Evolutionary conservation across 2,888 invertebrate species (phyloP).

Genomic region (Phasia obesa): DNA sequence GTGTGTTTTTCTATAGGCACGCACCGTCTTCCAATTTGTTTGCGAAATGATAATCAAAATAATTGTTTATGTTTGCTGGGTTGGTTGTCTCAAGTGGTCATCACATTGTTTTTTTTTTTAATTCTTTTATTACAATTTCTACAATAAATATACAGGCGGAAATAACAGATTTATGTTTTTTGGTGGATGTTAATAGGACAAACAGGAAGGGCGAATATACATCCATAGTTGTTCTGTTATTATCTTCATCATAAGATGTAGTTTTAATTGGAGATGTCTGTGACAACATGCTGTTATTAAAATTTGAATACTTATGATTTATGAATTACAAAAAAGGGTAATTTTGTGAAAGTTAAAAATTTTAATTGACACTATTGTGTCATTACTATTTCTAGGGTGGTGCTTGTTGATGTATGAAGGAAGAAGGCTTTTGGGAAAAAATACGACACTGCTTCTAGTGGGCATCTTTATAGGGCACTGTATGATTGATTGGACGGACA

Average conservation of each 20-base stretch:
- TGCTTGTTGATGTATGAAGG: no score
- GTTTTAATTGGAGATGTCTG: slow-evolving; percentile 38
- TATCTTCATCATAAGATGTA: slow-evolving; percentile 19
- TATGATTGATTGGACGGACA: no score
- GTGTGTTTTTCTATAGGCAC: not conserved
- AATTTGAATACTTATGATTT: not conserved
- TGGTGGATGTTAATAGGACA: not conserved
- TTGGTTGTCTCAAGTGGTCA: slow-evolving; percentile 61
- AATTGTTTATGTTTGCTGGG: slow-evolving; percentile 27
- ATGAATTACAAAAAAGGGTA: no score
- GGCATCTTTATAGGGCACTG: no score
- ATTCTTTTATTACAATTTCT: not conserved
- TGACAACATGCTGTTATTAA: slow-evolving; percentile 10
- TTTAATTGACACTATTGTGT: no score
- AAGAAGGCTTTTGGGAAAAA: no score
- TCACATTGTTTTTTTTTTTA: slow-evolving; percentile 23
- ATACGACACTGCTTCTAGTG: no score
- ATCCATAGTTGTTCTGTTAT: slow-evolving; percentile 24
- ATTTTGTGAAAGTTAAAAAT: no score
- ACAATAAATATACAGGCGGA: slow-evolving; percentile 54
- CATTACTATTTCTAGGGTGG: no score
- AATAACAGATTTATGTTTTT: slow-evolving; percentile 41
- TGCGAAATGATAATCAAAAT: slow-evolving; percentile 30
- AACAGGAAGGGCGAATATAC: slow-evolving; percentile 10
- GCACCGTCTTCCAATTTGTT: slow-evolving; percentile 11